Percentiles rank a stretch among this genome's conserved stretches.
These are phyloP conservation scores for Oncorhynchus masou DNA, from an alignment of 2,113 vertebrate species.

Conservation along the genomic window DNA sequence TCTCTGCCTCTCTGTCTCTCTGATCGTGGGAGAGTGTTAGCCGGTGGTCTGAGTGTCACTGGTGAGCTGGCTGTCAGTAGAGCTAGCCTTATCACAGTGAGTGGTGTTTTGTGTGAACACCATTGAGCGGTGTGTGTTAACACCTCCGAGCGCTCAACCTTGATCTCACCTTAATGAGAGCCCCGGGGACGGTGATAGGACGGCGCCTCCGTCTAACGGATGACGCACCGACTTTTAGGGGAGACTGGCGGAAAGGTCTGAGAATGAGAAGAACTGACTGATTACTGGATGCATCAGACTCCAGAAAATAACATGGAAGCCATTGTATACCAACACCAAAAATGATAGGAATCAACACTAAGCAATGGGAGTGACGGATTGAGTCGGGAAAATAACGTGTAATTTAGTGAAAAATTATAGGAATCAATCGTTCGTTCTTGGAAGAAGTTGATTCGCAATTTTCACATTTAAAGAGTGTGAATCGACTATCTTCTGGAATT, in stretches of 20 bases:
- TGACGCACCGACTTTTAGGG: not conserved
- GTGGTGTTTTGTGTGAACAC: slow-evolving; percentile 12
- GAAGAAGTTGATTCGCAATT: too few species aligned
- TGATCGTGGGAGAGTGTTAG: not conserved
- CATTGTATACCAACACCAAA: too few species aligned
- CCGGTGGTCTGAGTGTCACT: slow-evolving; percentile 35
- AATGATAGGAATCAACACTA: too few species aligned
- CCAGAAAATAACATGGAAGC: too few species aligned
- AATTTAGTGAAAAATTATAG: too few species aligned
- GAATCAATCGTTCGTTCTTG: too few species aligned
- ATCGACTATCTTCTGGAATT: too few species aligned
- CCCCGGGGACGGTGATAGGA: slow-evolving; percentile 13
- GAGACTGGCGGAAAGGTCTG: not conserved
- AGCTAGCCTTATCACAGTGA: not conserved
- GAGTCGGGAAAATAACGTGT: too few species aligned
- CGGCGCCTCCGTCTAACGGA: not conserved
- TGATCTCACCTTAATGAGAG: slow-evolving; percentile 61
- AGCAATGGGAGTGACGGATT: too few species aligned
- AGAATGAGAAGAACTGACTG: slow-evolving; percentile 10
- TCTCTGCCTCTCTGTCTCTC: not conserved
- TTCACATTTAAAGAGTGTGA: too few species aligned
- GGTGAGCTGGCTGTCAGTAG: slow-evolving; percentile 19
- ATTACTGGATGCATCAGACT: too few species aligned
- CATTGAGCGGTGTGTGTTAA: slow-evolving; percentile 18
- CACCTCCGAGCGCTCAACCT: slow-evolving; percentile 28